Conservation (phyloP, 2,797 vertebrate species). For the Parauchenoglanis punctatus region DNA sequence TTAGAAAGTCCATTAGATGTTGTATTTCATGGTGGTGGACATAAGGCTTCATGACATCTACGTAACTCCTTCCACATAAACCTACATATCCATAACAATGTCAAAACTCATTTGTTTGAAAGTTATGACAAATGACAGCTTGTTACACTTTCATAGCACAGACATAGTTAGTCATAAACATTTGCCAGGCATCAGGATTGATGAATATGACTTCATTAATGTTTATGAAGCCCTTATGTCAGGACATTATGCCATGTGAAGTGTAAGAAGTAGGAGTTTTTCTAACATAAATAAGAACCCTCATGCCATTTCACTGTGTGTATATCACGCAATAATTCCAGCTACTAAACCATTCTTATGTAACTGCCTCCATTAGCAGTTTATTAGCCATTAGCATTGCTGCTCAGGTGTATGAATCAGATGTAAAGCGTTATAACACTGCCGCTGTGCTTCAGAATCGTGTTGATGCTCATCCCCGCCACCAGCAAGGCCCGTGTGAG, state of each 20-base stretch:
- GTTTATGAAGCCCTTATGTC: background rate
- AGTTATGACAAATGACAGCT: background rate
- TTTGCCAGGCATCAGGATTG: background rate
- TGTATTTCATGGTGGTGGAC: background rate
- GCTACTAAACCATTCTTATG: slow-evolving; percentile 24
- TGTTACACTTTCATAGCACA: background rate
- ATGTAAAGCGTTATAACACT: background rate
- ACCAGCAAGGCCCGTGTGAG: slow-evolving; percentile 85
- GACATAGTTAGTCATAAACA: background rate
- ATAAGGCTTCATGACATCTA: background rate
- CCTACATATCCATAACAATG: background rate
- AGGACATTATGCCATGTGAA: background rate
- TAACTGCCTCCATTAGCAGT: background rate
- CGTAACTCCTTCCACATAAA: background rate
- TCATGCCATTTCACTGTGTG: background rate
- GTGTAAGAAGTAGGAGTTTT: background rate
- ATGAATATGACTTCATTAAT: background rate
- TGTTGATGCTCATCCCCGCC: slow-evolving; percentile 84
- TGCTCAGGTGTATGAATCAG: background rate
- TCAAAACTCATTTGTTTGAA: background rate
- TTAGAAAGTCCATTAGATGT: background rate
- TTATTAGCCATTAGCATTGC: background rate
- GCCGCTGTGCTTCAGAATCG: slow-evolving; percentile 75
- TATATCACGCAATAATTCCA: slow-evolving; percentile 3
- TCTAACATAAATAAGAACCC: slow-evolving; percentile 10